These are phyloP conservation scores for Willowsia nigromaculata DNA, from an alignment of 2,888 invertebrate genomes.

Conservation along the genomic window DNA sequence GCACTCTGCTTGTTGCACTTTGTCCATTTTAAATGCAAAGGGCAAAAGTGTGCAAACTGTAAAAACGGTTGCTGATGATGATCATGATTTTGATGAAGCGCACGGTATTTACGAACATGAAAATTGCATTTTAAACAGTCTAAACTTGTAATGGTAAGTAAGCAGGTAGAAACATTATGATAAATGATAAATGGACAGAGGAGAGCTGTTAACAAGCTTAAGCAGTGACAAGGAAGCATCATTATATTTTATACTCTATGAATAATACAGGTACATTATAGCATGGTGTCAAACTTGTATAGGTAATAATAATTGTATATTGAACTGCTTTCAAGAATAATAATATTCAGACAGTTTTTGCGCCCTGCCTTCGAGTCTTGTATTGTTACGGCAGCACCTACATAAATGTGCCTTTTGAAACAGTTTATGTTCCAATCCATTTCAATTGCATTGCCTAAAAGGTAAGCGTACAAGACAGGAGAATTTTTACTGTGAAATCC, in stretches of 20 bases:
- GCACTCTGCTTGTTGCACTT: not conserved
- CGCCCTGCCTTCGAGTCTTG: slow-evolving; percentile 4
- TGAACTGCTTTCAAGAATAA: slow-evolving; percentile 1
- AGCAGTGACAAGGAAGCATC: slow-evolving; percentile 2
- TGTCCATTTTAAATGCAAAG: slow-evolving; percentile 30
- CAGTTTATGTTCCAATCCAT: slow-evolving; percentile 13
- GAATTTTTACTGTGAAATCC: slow-evolving; percentile 3
- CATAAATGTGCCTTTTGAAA: slow-evolving; percentile 31
- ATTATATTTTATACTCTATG: not conserved
- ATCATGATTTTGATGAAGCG: not conserved
- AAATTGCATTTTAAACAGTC: slow-evolving; percentile 41
- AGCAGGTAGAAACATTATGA: slow-evolving; percentile 18
- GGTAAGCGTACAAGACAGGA: not conserved
- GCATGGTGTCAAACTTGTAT: not conserved
- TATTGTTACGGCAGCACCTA: not conserved
- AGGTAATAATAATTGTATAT: slow-evolving; percentile 20
- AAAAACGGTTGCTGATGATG: not conserved
- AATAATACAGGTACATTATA: not conserved
- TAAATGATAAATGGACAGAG: slow-evolving; percentile 37
- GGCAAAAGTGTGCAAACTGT: slow-evolving; percentile 30
- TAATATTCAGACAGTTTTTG: not conserved
- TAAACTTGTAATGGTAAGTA: slow-evolving; percentile 9
- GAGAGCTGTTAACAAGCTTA: slow-evolving; percentile 20
- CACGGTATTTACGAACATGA: slow-evolving; percentile 19
- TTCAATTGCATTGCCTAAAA: not conserved